These are phyloP conservation scores for Neoscelio sp. DNA, from an alignment of 2,888 invertebrate genomes.

Conservation along the genomic window DNA sequence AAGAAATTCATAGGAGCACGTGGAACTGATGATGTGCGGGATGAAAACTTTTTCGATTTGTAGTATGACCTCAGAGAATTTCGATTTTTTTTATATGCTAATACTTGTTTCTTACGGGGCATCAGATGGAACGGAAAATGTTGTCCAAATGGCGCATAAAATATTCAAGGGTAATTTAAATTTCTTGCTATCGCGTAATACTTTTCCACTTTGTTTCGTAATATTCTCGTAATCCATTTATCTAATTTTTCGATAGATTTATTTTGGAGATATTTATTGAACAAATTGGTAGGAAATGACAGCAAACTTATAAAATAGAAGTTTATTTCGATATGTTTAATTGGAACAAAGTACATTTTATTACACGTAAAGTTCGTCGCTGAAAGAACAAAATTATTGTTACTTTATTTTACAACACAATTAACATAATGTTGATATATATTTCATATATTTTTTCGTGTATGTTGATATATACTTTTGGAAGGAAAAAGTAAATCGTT, in stretches of 20 bases:
- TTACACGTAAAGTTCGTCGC: too few relatives aligned
- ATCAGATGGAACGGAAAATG: constrained; percentile 42
- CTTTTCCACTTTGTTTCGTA: constrained; percentile 4
- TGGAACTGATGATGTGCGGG: constrained; percentile 17
- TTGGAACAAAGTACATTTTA: too few relatives aligned
- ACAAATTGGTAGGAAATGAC: too few relatives aligned
- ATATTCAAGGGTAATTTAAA: constrained; percentile 38
- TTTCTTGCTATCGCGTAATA: constrained; percentile 11
- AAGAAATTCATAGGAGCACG: constrained; percentile 46
- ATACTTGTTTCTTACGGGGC: constrained; percentile 30
- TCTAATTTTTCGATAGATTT: background rate
- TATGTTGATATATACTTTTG: too few relatives aligned
- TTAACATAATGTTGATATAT: too few relatives aligned
- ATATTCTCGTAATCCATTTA: constrained; percentile 20
- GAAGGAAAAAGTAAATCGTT: too few relatives aligned
- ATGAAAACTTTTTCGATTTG: constrained; percentile 57
- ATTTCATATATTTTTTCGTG: too few relatives aligned
- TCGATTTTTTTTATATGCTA: constrained; percentile 40
- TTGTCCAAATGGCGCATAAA: constrained; percentile 41
- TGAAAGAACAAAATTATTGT: too few relatives aligned
- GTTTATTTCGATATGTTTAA: too few relatives aligned
- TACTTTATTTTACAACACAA: too few relatives aligned
- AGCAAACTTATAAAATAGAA: too few relatives aligned
- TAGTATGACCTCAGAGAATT: constrained; percentile 41
- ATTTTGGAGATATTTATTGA: background rate